phyloP scores from a whole-genome alignment of 2,888 invertebrate species.

The Polymixis lichenea region DNA sequence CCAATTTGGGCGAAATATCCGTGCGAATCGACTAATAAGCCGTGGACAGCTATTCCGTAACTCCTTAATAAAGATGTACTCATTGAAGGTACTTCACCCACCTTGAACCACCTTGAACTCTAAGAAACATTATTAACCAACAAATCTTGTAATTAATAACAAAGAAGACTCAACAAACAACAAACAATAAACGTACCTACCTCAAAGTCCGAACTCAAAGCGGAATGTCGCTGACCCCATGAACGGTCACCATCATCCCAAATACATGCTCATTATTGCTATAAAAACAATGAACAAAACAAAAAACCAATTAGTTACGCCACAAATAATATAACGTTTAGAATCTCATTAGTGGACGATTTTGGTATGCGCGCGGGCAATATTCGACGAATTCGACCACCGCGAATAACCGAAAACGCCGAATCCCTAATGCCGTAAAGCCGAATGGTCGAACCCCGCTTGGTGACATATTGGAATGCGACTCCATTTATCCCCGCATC shows the following conservation, averaged over 20 bases:
- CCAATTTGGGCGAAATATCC: too few relatives aligned
- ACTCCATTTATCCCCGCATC: constrained; percentile 90
- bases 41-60: background rate
- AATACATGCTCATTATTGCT: constrained; percentile 62
- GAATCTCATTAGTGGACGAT: constrained; percentile 84
- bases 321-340: constrained; percentile 74
- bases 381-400: constrained; percentile 80
- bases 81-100: background rate
- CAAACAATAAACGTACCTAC: constrained; percentile 37
- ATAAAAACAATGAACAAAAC: constrained; percentile 65
- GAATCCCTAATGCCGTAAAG: constrained; percentile 85
- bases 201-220: constrained; percentile 32
- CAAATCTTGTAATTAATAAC: constrained; percentile 19
- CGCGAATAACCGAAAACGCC: constrained; percentile 83
- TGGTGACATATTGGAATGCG: constrained; percentile 90
- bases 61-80: background rate
- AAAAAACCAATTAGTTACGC: constrained; percentile 72
- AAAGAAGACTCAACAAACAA: constrained; percentile 39
- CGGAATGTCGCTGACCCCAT: constrained; percentile 59
- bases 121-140: constrained; percentile 38
- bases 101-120: constrained; percentile 52
- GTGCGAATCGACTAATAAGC: too few relatives aligned
- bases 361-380: constrained; percentile 80
- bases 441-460: constrained; percentile 85
- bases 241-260: constrained; percentile 50